These are phyloP conservation scores for Urophycis tenuis DNA, from an alignment of 2,797 vertebrate genomes.

Conservation along the genomic window DNA sequence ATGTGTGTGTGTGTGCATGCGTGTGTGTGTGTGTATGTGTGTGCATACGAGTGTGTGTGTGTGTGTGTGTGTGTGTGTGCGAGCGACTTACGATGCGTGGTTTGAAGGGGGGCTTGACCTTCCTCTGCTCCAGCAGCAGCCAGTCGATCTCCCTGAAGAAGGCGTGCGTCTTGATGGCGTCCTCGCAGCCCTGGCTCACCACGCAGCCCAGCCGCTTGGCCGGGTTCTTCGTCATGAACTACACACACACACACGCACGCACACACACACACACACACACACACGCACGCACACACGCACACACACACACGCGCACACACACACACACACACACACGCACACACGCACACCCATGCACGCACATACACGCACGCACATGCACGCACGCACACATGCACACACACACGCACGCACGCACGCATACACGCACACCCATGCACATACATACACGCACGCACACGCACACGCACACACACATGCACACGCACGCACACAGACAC, in stretches of 20 bases:
- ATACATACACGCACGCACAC: background rate
- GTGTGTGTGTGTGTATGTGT: slow-evolving; percentile 12
- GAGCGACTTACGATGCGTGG: slow-evolving; percentile 91
- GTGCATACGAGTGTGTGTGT: slow-evolving; percentile 11
- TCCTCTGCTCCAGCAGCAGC: slow-evolving; percentile 92
- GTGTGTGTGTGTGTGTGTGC: slow-evolving; percentile 14
- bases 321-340: background rate
- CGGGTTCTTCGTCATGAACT: slow-evolving; percentile 99
- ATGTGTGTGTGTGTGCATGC: slow-evolving; percentile 8
- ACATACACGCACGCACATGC: background rate
- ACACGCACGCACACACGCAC: background rate
- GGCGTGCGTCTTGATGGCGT: slow-evolving; percentile 91
- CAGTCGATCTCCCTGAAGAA: slow-evolving; percentile 99
- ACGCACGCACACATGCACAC: background rate
- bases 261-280: background rate
- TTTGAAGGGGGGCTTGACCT: slow-evolving; percentile 97
- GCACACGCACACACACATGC: background rate
- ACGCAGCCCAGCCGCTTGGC: slow-evolving; percentile 95
- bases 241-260: slow-evolving; percentile 25
- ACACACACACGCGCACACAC: slow-evolving; percentile 2
- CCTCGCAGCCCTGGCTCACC: slow-evolving; percentile 85
- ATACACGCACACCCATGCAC: background rate
- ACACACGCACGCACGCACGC: slow-evolving; percentile 21
- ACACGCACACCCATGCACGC: background rate
- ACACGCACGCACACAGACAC: slow-evolving; percentile 1